These are phyloP conservation scores for Nycticorax nycticorax DNA, from an alignment of 2,113 vertebrate species.

Conservation along the genomic window DNA sequence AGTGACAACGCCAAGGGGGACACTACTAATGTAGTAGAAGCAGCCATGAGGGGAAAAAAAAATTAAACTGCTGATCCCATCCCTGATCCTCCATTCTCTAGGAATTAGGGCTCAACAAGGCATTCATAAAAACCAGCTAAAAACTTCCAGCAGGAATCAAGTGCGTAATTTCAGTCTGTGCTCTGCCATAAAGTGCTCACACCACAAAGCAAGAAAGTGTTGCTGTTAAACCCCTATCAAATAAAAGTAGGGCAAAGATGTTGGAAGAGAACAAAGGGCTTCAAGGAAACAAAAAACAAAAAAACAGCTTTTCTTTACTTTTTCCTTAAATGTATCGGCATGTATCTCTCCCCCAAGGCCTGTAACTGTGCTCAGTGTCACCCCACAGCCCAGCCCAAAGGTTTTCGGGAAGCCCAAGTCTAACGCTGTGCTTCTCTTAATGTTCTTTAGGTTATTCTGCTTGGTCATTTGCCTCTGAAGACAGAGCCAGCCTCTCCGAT, in stretches of 20 bases:
- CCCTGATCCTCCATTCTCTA: background rate
- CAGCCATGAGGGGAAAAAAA: rapidly evolving
- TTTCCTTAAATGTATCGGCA: background rate
- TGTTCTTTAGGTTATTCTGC: rapidly evolving
- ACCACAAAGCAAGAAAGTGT: background rate
- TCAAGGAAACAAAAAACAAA: background rate
- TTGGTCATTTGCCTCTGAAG: rapidly evolving
- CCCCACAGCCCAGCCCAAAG: background rate
- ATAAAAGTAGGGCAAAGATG: background rate
- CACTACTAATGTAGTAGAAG: background rate
- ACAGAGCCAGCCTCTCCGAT: background rate
- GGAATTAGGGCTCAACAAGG: background rate
- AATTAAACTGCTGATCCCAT: background rate
- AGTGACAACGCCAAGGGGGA: background rate
- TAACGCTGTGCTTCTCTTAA: background rate
- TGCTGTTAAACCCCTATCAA: background rate
- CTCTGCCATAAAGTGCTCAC: background rate
- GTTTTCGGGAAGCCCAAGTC: background rate
- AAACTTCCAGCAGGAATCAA: background rate
- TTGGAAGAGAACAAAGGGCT: background rate
- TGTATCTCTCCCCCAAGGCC: background rate
- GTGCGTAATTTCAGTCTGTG: background rate
- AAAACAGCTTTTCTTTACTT: background rate
- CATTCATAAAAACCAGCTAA: background rate
- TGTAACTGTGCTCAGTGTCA: background rate